Evolutionary conservation across 2,888 invertebrate species (phyloP).

Genomic region (Lycaena phlaeas): DNA sequence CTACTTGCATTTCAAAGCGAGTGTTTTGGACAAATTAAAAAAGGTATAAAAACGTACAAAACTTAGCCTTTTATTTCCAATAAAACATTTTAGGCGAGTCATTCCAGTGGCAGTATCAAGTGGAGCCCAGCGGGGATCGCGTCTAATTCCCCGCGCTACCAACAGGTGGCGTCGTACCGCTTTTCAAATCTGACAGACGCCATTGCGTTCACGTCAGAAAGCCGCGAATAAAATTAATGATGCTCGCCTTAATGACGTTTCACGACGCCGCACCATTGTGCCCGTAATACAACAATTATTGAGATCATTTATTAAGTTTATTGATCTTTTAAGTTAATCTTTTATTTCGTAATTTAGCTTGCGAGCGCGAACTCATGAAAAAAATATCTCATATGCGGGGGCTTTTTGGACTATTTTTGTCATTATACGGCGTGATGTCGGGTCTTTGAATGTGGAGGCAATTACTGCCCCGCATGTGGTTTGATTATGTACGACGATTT

Average conservation of each 20-base stretch:
- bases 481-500: conserved; percentile 64
- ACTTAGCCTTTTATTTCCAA: conserved; percentile 18
- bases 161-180: conserved; percentile 68
- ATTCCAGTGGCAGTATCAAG: conserved; percentile 67
- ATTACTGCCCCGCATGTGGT: conserved; percentile 72
- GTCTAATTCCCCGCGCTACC: conserved; percentile 69
- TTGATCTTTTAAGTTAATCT: conserved; percentile 74
- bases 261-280: conserved; percentile 72
- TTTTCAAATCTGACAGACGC: conserved; percentile 72
- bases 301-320: conserved; percentile 74
- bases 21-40: no score
- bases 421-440: conserved; percentile 72
- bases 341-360: conserved; percentile 73
- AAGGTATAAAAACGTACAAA: no score
- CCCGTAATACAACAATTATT: conserved; percentile 73
- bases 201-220: conserved; percentile 68
- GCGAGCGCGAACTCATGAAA: conserved; percentile 64
- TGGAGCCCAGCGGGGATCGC: conserved; percentile 60
- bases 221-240: conserved; percentile 74
- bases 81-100: conserved; percentile 39
- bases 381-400: conserved; percentile 69
- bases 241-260: conserved; percentile 71
- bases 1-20: conserved; percentile 5
- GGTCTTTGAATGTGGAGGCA: conserved; percentile 70
- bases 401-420: conserved; percentile 72